These are phyloP conservation scores for Mastigias papua DNA, from an alignment of 30 jellyfish, hydroid and myxozoan species.

Conservation along the genomic window DNA sequence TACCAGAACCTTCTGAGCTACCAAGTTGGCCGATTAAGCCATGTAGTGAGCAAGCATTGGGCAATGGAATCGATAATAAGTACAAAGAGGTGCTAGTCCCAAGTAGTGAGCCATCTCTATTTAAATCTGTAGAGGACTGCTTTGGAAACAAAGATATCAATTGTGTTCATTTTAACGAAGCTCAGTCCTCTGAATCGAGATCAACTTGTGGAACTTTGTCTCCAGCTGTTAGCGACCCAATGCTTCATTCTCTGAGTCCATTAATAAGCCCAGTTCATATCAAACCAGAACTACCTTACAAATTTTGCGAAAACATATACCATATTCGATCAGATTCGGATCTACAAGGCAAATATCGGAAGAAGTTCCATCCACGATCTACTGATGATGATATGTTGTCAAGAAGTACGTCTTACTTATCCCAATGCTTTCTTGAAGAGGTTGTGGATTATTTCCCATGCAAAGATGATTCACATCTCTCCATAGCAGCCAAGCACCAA, in stretches of 20 bases:
- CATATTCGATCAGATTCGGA: constrained; percentile 70
- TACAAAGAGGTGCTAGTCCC: not conserved
- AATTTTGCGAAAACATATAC: constrained; percentile 50
- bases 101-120: not conserved
- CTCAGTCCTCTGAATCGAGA: not conserved
- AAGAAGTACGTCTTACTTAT: constrained; percentile 46
- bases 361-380: not conserved
- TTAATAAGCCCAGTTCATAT: constrained; percentile 20
- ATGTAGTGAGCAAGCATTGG: not conserved
- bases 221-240: not conserved
- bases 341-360: not conserved
- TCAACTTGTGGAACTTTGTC: constrained; percentile 2
- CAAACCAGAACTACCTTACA: constrained; percentile 51
- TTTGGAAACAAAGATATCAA: not conserved
- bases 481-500: constrained; percentile 32
- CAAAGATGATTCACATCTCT: constrained; percentile 36
- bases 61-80: not conserved
- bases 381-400: constrained; percentile 4
- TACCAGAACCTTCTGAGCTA: not conserved
- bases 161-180: not conserved
- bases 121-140: not conserved
- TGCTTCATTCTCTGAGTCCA: constrained; percentile 1
- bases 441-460: constrained; percentile 53
- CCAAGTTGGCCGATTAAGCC: not conserved
- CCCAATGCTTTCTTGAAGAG: constrained; percentile 26